Evolutionary conservation across 2,113 vertebrate genomes (phyloP).

Genomic region (Megatriorchis doriae): DNA sequence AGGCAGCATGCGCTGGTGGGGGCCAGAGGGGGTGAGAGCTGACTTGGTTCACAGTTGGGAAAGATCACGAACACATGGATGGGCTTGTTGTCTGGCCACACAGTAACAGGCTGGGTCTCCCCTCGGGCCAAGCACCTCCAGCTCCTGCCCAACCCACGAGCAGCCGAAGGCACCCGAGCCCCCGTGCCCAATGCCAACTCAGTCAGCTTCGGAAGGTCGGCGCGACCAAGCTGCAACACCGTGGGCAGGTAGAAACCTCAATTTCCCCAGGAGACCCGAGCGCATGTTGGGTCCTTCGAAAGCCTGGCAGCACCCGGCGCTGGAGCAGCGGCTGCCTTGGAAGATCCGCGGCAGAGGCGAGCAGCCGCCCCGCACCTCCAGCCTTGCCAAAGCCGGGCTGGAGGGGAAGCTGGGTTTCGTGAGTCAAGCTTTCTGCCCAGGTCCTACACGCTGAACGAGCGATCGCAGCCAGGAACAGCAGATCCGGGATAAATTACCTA

Average conservation of each 20-base stretch:
- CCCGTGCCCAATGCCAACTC: neutral
- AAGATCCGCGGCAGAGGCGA: too few relatives aligned
- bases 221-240: rapidly evolving
- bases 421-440: neutral
- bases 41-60: neutral
- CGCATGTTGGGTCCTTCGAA: rapidly evolving
- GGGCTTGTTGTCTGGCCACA: neutral
- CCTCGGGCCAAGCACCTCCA: neutral
- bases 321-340: neutral
- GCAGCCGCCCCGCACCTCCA: too few relatives aligned
- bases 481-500: neutral
- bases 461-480: neutral
- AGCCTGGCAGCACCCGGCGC: neutral
- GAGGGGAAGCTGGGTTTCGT: neutral
- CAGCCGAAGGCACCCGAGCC: neutral
- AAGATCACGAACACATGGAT: neutral
- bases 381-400: neutral
- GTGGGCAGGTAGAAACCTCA: neutral
- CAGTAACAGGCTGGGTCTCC: neutral
- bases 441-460: rapidly evolving
- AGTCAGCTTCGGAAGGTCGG: neutral
- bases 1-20: neutral
- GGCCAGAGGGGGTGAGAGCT: neutral
- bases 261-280: neutral
- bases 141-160: neutral